phyloP scores from a whole-genome alignment of 2,888 invertebrate genomes.

The Lutraria lutraria region DNA sequence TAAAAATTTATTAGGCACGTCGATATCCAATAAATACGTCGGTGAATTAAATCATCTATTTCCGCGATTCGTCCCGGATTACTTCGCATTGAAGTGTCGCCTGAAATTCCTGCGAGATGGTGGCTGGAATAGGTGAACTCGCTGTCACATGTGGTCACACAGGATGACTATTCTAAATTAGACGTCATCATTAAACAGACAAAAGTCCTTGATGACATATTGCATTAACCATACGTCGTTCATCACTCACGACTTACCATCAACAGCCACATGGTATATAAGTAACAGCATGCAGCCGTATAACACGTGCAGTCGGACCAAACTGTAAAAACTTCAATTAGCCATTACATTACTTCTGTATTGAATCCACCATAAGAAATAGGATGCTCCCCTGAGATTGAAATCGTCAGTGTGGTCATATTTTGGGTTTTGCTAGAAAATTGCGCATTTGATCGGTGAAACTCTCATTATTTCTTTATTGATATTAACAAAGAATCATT shows the following conservation, averaged over 20 bases:
- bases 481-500: too few relatives aligned
- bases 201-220: neutral
- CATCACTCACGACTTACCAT: neutral
- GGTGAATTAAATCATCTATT: neutral
- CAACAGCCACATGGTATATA: neutral
- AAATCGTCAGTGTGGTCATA: too few relatives aligned
- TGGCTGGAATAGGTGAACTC: neutral
- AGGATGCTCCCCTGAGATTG: too few relatives aligned
- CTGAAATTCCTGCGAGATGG: neutral
- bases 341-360: too few relatives aligned
- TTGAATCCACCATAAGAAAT: too few relatives aligned
- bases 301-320: too few relatives aligned
- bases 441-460: too few relatives aligned
- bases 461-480: too few relatives aligned
- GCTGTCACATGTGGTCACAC: neutral
- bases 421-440: too few relatives aligned
- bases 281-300: neutral
- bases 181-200: neutral
- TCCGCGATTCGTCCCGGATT: neutral
- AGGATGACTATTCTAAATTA: neutral
- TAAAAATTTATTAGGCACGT: neutral
- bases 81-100: neutral
- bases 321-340: too few relatives aligned
- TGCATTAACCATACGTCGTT: neutral
- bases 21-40: neutral